Evolutionary conservation across 2,113 vertebrate genomes (phyloP), one percentile per base, ranked within the genome.

Genomic region (Symphodus melops): DNA sequence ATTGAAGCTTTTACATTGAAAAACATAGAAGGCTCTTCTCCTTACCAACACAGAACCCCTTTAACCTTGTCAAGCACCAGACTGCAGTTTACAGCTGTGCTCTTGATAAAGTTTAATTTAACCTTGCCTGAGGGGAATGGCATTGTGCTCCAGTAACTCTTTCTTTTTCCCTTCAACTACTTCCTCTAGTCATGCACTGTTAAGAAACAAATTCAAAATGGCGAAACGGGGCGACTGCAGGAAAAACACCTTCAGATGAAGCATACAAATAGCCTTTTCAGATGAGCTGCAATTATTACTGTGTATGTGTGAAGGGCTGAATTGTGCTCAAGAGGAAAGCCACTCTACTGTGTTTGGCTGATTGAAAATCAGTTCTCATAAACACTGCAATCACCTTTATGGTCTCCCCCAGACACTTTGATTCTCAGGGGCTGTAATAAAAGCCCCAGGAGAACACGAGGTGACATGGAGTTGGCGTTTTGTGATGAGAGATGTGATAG

Each of bases 301-400:
- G 78, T 58, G 79, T 59, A 60, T 81, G 62, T 81, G 78, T 77
- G 74, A 85, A 82, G 56, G 79, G 68, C 64, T 86, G 87, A 86
- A 77, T 85, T 86, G 85, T 85, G 72, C 77, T 90, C 74, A 75
- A 86, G 88, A 89, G 81, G 81, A 85, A 89, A 88, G 85, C 86
- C 79, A 74, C 79, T 88, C 61, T 28, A 53, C 70, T 56, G 56
- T 72, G 68, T 91, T 83, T 84, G 80, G 66, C 81, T 88, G 88
- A 92, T 88, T 89, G 81, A 85, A 85, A 90, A 88, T 90, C 84
- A 87, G 81, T 88, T 85, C 82, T 91, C 85, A 87, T 87, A 88
- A 90, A 87, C 84, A 87, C 72, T 2, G 63, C 74, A 88, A 86
- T 91, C 91, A 90, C 84, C 88, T 90, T 90, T 86, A 87, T 87